Conservation (phyloP, 1,140 invertebrate genomes). For the Drosophila kanapiae region DNA sequence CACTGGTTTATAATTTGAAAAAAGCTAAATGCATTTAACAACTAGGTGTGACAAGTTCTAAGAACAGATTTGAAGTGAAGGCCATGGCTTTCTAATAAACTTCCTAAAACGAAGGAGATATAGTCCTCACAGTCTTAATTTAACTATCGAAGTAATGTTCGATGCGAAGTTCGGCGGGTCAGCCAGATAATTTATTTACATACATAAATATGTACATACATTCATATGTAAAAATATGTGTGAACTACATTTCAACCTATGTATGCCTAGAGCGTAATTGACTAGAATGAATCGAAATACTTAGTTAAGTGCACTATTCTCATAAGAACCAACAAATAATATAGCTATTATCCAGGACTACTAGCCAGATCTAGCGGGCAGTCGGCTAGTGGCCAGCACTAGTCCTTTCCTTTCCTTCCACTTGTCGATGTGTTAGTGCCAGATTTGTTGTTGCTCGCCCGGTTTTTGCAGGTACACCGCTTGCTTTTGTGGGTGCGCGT, state of each 20-base stretch:
- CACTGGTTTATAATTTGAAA: not conserved
- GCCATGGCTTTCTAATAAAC: not conserved
- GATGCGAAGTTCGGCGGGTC: not conserved
- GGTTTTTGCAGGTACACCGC: slow-evolving; percentile 57
- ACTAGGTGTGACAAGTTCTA: not conserved
- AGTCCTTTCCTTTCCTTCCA: not conserved
- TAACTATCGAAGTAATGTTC: not conserved
- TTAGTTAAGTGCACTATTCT: not conserved
- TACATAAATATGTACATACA: too few relatives aligned
- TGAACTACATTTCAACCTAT: not conserved
- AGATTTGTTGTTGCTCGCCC: slow-evolving; percentile 28
- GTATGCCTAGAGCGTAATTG: not conserved
- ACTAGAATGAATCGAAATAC: not conserved
- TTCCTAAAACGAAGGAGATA: not conserved
- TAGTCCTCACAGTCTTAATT: not conserved
- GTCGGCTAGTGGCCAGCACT: not conserved
- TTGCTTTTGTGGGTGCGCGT: slow-evolving; percentile 28
- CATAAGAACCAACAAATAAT: not conserved
- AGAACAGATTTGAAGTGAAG: not conserved
- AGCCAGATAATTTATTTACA: not conserved
- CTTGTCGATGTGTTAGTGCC: slow-evolving; percentile 12
- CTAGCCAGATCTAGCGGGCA: slow-evolving; percentile 10
- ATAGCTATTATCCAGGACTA: slow-evolving; percentile 2
- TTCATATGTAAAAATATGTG: too few relatives aligned
- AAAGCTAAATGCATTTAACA: slow-evolving; percentile 15